Evolutionary conservation across 2,113 vertebrate genomes (phyloP), one percentile per base, ranked within the genome.

Genomic region (Mobula birostris): DNA sequence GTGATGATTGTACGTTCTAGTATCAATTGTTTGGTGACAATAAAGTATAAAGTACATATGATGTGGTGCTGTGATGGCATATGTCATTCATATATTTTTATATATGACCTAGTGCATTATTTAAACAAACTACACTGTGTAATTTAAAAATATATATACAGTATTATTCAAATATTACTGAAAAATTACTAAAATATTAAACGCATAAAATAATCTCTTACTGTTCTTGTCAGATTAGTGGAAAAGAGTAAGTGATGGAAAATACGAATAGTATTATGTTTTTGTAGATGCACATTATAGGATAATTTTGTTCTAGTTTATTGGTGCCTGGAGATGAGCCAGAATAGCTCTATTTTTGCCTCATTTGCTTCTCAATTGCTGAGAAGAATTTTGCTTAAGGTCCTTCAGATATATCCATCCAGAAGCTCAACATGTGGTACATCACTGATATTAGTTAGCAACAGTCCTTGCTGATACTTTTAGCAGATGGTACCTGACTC

Each of bases 381-480:
- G 58, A 9, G 21, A 85, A 40, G 40, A 19, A 48, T 27, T 87
- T 87, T 85, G 56, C 27, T 87, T 29, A 12, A 5, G 9, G 24
- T 58, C 82, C 48, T 58, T 85, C 56, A 56, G 61, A 29, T 4
- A 87, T 87, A 63, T 61, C 83, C 27, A 87, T 61, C 24, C 83
- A 87, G 56, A 87, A 87, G 21, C 24, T 61, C 83, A 87, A 61
- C 58, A 87, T 61, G 83, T 87, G 58, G 58, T 87, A 87, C 58
- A 87, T 87, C 83, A n/a, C 58, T 61, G 56, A 87, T 56, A 61
- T 61, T 87, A 87, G 48, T 29, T 29, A 61, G 83, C 12, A 3
- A 61, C 83, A 63, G 56, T 3, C 83, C 83, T 85, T 87, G 56
- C 83, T 87, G 83, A 87, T 61, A 24, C 27, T 24, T 87, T 61